These are phyloP conservation scores for Struthio camelus DNA, from an alignment of 2,113 vertebrate species.

Conservation along the genomic window DNA sequence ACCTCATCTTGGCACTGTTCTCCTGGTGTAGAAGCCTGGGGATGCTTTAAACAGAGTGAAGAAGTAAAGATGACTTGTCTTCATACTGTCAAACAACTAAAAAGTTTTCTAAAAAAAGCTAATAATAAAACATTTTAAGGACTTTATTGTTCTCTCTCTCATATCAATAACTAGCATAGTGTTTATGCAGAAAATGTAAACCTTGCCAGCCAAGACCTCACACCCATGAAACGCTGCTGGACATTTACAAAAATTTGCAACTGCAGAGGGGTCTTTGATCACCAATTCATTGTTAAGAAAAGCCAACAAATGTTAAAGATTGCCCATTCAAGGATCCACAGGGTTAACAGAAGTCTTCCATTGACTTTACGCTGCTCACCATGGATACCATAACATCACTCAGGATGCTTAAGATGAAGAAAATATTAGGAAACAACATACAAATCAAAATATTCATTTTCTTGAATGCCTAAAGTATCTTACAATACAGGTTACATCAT, in stretches of 20 bases:
- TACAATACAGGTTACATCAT: not conserved
- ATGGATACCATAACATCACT: not conserved
- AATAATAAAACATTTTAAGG: not conserved
- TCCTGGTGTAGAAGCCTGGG: conserved; percentile 67
- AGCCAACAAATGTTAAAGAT: not conserved
- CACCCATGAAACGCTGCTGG: not conserved
- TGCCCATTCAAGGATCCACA: not conserved
- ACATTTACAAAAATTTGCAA: not conserved
- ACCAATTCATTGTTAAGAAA: not conserved
- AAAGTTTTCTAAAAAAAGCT: not conserved
- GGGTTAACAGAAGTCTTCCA: not conserved
- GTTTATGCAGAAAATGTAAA: not conserved
- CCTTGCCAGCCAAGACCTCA: not conserved
- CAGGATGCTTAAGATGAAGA: not conserved
- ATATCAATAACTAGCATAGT: not conserved
- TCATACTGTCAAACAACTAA: conserved; percentile 8
- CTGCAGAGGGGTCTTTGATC: not conserved
- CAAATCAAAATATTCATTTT: not conserved
- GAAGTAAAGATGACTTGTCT: conserved; percentile 16
- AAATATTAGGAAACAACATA: too few relatives aligned
- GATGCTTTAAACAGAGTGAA: conserved; percentile 69
- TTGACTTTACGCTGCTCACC: not conserved
- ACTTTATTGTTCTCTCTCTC: not conserved
- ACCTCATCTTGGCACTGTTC: conserved; percentile 85
- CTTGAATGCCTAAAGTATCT: not conserved